These are phyloP conservation scores for Hypanus sabinus DNA, from an alignment of 2,113 vertebrate species.

Conservation along the genomic window DNA sequence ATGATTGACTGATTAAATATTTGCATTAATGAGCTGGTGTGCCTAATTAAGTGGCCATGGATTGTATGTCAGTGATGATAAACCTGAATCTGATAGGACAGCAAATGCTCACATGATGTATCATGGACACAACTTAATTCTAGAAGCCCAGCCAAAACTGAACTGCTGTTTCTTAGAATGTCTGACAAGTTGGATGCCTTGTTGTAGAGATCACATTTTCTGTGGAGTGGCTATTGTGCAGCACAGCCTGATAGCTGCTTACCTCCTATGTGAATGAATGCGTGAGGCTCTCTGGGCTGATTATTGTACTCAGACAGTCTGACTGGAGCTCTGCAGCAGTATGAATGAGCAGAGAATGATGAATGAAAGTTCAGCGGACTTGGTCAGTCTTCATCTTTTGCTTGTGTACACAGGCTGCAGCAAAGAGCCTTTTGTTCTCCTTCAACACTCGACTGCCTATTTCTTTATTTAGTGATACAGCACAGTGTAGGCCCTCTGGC, in stretches of 20 bases:
- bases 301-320: not conserved
- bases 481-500: too few species aligned
- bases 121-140: not conserved
- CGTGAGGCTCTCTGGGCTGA: not conserved
- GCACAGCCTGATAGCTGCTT: not conserved
- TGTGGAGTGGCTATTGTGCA: not conserved
- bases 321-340: not conserved
- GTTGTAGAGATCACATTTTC: not conserved
- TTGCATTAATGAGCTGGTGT: too few species aligned
- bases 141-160: not conserved
- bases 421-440: conserved; percentile 15
- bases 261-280: not conserved
- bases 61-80: too few species aligned
- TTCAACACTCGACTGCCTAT: not conserved
- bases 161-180: not conserved
- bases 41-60: too few species aligned
- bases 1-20: too few species aligned
- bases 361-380: conserved; percentile 25
- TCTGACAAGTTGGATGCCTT: not conserved
- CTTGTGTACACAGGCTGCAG: conserved; percentile 4
- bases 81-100: not conserved
- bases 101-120: not conserved
- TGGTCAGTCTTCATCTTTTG: not conserved
- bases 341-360: not conserved
- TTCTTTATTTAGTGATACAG: too few species aligned